Conservation (phyloP, 2,888 invertebrate species). For the Agrochola circellaris region DNA sequence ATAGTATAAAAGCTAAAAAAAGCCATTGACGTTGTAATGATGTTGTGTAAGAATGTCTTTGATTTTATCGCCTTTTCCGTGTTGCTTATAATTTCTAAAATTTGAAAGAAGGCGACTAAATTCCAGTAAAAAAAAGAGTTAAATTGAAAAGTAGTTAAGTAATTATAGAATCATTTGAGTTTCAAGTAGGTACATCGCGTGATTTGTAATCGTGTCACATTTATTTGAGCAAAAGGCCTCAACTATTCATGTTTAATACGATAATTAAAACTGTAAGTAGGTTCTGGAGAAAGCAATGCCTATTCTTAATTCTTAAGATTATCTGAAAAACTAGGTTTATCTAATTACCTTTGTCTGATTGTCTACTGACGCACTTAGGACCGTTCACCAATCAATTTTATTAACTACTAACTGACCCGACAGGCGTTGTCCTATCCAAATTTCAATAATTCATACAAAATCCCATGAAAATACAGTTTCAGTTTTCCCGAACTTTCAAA, state of each 20-base stretch:
- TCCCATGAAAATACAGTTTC: neutral
- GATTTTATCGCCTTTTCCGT: neutral
- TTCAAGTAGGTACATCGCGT: constrained; percentile 28
- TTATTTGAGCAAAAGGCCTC: constrained; percentile 39
- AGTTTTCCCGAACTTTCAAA: neutral
- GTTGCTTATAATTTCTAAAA: neutral
- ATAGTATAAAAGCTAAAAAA: neutral
- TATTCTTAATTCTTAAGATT: constrained; percentile 39
- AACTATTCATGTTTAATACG: constrained; percentile 32
- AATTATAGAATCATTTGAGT: neutral
- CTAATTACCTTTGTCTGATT: constrained; percentile 17
- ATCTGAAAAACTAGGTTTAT: constrained; percentile 37
- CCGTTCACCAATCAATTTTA: neutral
- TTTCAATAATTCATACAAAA: neutral
- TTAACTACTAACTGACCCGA: neutral
- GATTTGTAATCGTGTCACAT: constrained; percentile 36
- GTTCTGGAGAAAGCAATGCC: constrained; percentile 51
- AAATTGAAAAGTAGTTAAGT: neutral
- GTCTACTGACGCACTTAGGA: constrained; percentile 11
- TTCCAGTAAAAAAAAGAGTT: neutral
- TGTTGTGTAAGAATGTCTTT: neutral
- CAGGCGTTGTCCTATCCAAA: neutral
- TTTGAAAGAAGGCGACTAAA: neutral
- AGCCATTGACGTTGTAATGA: neutral
- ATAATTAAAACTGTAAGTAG: constrained; percentile 50